Base-by-base conservation (phyloP, 2,888 invertebrate species). In the Lithophane leautieri region DNA sequence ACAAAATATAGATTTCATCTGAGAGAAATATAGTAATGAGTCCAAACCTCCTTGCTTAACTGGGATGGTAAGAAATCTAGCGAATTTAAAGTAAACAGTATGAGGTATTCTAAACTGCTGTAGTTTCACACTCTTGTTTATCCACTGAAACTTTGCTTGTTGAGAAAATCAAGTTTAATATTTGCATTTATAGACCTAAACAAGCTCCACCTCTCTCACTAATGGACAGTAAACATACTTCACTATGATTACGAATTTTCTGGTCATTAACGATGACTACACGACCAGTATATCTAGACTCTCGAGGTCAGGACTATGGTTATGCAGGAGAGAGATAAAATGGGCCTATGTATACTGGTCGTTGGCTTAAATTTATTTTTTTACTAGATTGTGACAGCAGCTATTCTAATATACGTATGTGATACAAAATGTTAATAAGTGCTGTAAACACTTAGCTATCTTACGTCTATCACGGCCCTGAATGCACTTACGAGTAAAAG, bases 401-500 rank as follows among this genome's bases (percentile, higher is more conserved):
- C 91, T 90, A 90, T 86, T 76, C 88, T 91, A 91, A 88, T 84
- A 91, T 89, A 90, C 88, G 90, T 91, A 90, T 90, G 91, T 90
- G 90, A 89, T 90, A 90, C 91, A 92, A 92, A 92, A 92, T 91
- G 87, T 91, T 91, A 88, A 89, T 91, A 91, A 90, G 94, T 94
- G 93, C 93, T 91, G 90, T 87, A 89, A 93, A 94, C 93, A 93
- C 92, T 91, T 90, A 90, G 79, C 87, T 92, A 93, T 82, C 94
- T 94, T 95, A 94, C 50, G 86, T 81, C 93, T 95, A 95, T 95
- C 95, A 95, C 95, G 95, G 95, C 95, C 95, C 91, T 93, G 89
- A 92, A 92, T 91, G 91, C 89, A 92, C 91, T 92, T 92, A 90
- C 88, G 73, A 82, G 52, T 73, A 85, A 83, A 91, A 91, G 86